These are phyloP conservation scores for Sturnus vulgaris DNA, from an alignment of 2,113 vertebrate genomes.

Conservation along the genomic window DNA sequence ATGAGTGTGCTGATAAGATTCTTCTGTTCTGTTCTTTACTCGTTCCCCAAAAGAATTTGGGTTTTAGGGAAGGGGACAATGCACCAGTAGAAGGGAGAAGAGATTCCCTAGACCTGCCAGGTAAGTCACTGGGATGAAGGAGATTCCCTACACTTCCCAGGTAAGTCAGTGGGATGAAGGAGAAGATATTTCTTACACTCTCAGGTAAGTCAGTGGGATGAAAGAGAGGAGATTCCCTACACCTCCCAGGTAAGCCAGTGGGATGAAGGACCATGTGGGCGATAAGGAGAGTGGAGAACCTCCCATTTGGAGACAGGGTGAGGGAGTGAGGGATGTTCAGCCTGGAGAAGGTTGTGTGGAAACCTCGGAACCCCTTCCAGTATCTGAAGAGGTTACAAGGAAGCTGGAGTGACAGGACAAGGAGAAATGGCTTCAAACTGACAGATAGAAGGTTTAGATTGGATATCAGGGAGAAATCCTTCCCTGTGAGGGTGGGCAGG, in stretches of 20 bases:
- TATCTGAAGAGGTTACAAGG: neutral
- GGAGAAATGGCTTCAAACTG: neutral
- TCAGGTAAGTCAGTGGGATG: neutral
- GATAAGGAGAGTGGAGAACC: neutral
- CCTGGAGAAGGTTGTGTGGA: neutral
- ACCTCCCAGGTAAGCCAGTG: neutral
- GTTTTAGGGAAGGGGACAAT: neutral
- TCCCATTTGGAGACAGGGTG: neutral
- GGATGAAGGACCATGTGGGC: neutral
- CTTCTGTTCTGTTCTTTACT: neutral
- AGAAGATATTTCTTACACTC: neutral
- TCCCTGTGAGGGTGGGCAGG: fast-evolving
- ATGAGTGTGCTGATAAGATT: neutral
- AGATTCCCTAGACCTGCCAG: neutral
- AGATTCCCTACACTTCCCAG: neutral
- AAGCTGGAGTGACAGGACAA: neutral
- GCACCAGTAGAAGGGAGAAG: neutral
- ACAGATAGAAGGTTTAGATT: neutral
- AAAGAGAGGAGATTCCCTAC: neutral
- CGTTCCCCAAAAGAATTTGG: neutral
- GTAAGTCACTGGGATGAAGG: neutral
- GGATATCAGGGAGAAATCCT: fast-evolving
- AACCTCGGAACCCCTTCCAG: neutral
- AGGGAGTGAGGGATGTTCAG: neutral
- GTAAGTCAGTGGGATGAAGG: neutral